phyloP scores from a whole-genome alignment of 2,888 invertebrate species.

The Parnassius glacialis region DNA sequence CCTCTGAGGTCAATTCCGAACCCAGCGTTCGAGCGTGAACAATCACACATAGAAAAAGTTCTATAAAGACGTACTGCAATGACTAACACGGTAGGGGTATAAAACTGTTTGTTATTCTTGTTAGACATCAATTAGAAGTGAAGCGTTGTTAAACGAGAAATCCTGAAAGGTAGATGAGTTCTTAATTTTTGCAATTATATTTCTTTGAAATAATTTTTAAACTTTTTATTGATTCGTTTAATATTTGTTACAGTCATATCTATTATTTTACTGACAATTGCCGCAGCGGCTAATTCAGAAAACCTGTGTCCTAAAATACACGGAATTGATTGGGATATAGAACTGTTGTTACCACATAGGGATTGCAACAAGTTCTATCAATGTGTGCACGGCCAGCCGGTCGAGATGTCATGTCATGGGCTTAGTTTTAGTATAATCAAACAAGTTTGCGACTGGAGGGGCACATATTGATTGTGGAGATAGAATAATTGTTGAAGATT shows the following conservation, averaged over 20 bases:
- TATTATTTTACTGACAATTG: neutral
- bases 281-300: neutral
- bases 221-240: neutral
- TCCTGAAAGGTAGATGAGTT: slow-evolving; percentile 12
- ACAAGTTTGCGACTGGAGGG: slow-evolving; percentile 81
- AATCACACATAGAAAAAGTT: slow-evolving; percentile 3
- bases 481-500: slow-evolving; percentile 43
- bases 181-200: neutral
- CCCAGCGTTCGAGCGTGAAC: too few relatives aligned
- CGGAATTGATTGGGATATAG: slow-evolving; percentile 51
- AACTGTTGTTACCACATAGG: slow-evolving; percentile 77
- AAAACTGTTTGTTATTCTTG: slow-evolving; percentile 3
- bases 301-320: slow-evolving; percentile 34
- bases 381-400: slow-evolving; percentile 83
- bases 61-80: neutral
- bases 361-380: slow-evolving; percentile 84
- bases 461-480: slow-evolving; percentile 82
- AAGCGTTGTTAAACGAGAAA: neutral
- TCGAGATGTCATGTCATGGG: slow-evolving; percentile 80
- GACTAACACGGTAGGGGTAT: slow-evolving; percentile 7
- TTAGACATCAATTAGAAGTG: neutral
- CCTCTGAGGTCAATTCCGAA: too few relatives aligned
- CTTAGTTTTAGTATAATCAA: slow-evolving; percentile 79
- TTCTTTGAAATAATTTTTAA: neutral
- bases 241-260: neutral